Base-by-base conservation (phyloP, 2,797 vertebrate species). In the Amniataba percoides region DNA sequence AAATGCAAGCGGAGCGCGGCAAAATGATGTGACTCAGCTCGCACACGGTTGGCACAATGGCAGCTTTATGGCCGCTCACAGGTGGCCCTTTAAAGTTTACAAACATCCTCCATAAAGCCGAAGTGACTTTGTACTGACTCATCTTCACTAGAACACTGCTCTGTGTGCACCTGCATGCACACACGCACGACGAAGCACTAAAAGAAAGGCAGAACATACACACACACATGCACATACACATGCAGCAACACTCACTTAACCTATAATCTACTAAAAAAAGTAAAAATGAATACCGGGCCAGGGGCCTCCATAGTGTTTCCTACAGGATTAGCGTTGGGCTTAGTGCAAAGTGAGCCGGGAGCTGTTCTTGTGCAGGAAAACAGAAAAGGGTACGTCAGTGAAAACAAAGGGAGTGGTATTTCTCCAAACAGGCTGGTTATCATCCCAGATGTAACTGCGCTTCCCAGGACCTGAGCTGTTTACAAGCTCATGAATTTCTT, bases 401-500 rank as follows among this genome's bases (percentile, higher is more conserved):
- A 90, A 88, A 92, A 90, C 76, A 87, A 90, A 88, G 86, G 42
- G 52, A 89, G 74, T 59, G 57, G 78, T 82, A 77, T 81, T 94
- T 89, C 86, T 90, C 71, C 65, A 82, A 88, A 89, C 86, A 84
- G 51, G 81, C 77, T 84, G 78, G 76, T 90, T 88, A 88, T 89
- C 75, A 85, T 87, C 80, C 78, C 74, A 89, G 88, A 87, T 88
- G 86, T 86, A 87, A 90, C 84, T 61, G 40, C 57, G 74, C 89
- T 91, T 91, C 87, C 88, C 90, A 91, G 88, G 90, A 91, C 74
- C 71, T 61, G 71, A 91, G 88, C 80, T 93, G 91, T 94, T 94
- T 92, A 94, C 92, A 92, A 92, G 92, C 90, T 88, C 88, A 91
- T 91, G 89, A 94, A 91, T 90, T 92, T 94, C 92, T 93, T 89